phyloP scores from a whole-genome alignment of 2,888 invertebrate species.

The Digitonthophagus gazella region DNA sequence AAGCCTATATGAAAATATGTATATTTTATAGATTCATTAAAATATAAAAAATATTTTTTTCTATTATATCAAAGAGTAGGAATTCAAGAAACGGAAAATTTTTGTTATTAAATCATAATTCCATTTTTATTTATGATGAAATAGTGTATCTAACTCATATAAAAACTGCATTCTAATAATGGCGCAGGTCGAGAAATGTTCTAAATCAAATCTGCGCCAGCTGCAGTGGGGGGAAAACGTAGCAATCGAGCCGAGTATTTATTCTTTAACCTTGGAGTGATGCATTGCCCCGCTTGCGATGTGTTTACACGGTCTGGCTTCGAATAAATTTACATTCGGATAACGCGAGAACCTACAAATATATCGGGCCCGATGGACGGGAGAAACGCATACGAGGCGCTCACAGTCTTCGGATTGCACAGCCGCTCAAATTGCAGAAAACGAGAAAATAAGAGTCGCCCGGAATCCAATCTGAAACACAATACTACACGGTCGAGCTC shows the following conservation, averaged over 20 bases:
- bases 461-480: neutral
- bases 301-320: conserved; percentile 49
- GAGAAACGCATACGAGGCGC: neutral
- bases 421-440: neutral
- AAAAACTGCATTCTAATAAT: conserved; percentile 13
- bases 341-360: conserved; percentile 36
- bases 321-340: conserved; percentile 47
- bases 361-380: conserved; percentile 5
- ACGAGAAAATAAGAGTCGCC: neutral
- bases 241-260: conserved; percentile 21
- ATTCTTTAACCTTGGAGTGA: conserved; percentile 47
- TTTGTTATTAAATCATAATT: neutral
- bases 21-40: neutral
- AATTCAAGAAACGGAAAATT: too few species aligned
- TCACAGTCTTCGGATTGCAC: neutral
- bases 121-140: neutral
- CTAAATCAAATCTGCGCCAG: conserved; percentile 7
- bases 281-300: conserved; percentile 49
- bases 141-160: neutral
- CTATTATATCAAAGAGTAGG: too few species aligned
- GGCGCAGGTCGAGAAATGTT: neutral
- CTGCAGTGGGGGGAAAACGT: neutral
- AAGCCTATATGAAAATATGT: neutral
- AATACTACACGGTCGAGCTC: neutral
- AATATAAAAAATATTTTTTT: neutral